Evolutionary conservation across 2,797 vertebrate species (phyloP).

Genomic region (Alca torda): DNA sequence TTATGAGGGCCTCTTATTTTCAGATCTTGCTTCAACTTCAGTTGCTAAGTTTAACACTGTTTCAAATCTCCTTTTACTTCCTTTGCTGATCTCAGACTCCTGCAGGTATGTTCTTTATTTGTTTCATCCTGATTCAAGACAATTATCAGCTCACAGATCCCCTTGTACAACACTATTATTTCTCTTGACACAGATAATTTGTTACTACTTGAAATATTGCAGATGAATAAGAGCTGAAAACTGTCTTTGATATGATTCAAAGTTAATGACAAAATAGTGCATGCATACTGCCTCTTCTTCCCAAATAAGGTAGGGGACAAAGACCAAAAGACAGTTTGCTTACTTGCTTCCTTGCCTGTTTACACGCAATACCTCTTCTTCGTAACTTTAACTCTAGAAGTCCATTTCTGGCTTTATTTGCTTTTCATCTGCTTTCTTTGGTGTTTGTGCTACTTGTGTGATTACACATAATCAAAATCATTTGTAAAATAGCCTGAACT

Average conservation of each 20-base stretch:
- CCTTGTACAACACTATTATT: background rate
- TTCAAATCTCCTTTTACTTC: background rate
- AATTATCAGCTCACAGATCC: background rate
- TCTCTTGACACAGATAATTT: background rate
- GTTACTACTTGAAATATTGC: background rate
- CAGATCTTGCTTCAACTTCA: background rate
- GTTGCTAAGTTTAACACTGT: background rate
- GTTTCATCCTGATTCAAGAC: background rate
- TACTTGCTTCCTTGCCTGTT: background rate
- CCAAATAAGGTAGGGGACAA: background rate
- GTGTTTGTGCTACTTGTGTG: background rate
- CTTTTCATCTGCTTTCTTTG: background rate
- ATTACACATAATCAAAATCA: background rate
- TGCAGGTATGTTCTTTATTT: background rate
- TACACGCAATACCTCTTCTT: background rate
- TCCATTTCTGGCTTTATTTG: background rate
- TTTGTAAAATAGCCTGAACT: background rate
- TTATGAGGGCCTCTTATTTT: background rate
- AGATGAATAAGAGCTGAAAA: background rate
- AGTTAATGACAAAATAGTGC: background rate
- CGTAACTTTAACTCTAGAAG: background rate
- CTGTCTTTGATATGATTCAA: background rate
- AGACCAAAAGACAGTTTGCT: background rate
- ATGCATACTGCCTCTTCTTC: background rate
- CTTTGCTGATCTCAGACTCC: background rate